phyloP scores from a whole-genome alignment of 1,140 invertebrate species.

The Hylyphantes graminicola region DNA sequence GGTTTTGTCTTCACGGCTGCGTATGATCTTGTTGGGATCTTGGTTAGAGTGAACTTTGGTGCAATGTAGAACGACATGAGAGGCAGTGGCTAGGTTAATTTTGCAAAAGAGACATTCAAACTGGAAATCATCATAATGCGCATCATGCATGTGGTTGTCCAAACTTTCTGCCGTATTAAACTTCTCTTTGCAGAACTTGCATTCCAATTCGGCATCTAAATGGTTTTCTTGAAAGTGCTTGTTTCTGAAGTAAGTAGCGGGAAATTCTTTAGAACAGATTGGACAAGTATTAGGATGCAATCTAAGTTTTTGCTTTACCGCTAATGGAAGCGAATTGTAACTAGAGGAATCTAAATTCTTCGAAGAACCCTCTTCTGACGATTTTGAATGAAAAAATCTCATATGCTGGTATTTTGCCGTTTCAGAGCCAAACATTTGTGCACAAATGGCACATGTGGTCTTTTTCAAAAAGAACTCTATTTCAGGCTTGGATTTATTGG shows the following conservation, averaged over 20 bases:
- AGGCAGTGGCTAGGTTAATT: constrained; percentile 15
- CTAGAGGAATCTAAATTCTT: constrained; percentile 6
- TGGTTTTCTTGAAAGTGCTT: constrained; percentile 39
- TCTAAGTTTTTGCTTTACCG: constrained; percentile 37
- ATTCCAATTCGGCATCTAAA: constrained; percentile 28
- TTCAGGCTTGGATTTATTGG: constrained; percentile 20
- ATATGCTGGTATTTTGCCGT: constrained; percentile 37
- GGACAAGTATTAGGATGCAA: constrained; percentile 38
- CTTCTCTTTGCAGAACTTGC: constrained; percentile 43
- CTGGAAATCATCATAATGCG: constrained; percentile 40
- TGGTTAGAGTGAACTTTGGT: constrained; percentile 38
- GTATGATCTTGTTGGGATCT: constrained; percentile 21
- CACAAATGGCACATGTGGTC: constrained; percentile 58
- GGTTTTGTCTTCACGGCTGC: not conserved
- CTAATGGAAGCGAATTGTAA: constrained; percentile 8
- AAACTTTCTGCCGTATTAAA: constrained; percentile 13
- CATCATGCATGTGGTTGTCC: constrained; percentile 30
- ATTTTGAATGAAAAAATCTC: constrained; percentile 27
- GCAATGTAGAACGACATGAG: constrained; percentile 30
- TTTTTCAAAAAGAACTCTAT: constrained; percentile 49
- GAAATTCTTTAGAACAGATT: constrained; percentile 45
- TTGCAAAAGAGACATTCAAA: constrained; percentile 52
- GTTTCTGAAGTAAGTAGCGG: constrained; percentile 14
- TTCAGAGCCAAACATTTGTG: constrained; percentile 44
- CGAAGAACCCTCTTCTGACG: not conserved